Conservation (phyloP, 2,113 vertebrate genomes). For the Suncus etruscus region DNA sequence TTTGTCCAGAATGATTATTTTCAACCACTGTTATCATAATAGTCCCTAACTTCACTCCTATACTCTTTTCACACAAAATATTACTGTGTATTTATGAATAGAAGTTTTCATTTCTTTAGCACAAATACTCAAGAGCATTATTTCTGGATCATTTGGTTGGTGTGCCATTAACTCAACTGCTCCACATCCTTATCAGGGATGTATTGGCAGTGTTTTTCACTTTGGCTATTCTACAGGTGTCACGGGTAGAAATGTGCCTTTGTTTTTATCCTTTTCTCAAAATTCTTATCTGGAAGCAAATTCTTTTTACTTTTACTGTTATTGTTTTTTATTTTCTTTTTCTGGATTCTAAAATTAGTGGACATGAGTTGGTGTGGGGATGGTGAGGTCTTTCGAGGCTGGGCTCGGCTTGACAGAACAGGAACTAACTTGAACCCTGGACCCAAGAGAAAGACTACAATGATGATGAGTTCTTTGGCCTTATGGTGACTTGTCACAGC, state of each 20-base stretch:
- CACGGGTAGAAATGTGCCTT: not conserved
- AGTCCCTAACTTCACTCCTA: too few relatives aligned
- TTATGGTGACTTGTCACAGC: too few relatives aligned
- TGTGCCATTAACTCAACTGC: not conserved
- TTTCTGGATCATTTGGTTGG: not conserved
- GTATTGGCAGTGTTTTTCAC: not conserved
- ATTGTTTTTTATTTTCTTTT: slow-evolving; percentile 20
- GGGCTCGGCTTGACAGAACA: too few relatives aligned
- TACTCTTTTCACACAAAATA: not conserved
- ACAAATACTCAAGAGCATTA: not conserved
- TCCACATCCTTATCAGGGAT: not conserved
- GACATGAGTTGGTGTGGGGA: too few relatives aligned
- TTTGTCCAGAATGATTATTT: too few relatives aligned
- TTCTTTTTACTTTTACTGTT: slow-evolving; percentile 33
- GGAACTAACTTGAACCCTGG: too few relatives aligned
- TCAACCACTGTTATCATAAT: too few relatives aligned
- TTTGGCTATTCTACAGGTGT: not conserved
- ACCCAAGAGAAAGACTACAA: too few relatives aligned
- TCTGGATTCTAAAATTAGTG: not conserved
- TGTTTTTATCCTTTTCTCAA: slow-evolving; percentile 4
- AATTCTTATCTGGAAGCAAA: slow-evolving; percentile 31
- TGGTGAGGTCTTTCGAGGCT: too few relatives aligned
- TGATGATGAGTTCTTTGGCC: too few relatives aligned
- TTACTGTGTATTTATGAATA: not conserved
- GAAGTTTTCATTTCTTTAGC: slow-evolving; percentile 44